These are phyloP conservation scores for Palythoa grandis DNA, from an alignment of 92 coral and sea anemone species.

Conservation along the genomic window DNA sequence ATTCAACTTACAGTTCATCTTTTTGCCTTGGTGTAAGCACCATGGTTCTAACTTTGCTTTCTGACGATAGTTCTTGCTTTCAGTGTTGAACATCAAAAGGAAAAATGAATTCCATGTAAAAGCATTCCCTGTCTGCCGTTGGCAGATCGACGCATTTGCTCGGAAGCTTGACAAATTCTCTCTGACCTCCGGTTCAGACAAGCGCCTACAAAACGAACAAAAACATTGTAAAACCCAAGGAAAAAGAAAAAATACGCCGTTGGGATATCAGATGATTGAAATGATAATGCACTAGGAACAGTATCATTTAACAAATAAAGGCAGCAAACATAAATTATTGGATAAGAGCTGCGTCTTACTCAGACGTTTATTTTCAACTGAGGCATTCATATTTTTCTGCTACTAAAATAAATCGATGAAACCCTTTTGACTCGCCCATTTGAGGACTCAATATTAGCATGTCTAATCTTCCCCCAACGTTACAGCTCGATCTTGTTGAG, in stretches of 20 bases:
- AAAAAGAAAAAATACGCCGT: constrained; percentile 4
- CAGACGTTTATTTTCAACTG: constrained; percentile 34
- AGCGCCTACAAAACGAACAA: constrained; percentile 40
- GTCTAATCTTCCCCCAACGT: not conserved
- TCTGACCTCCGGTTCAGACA: constrained; percentile 45
- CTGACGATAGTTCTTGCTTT: constrained; percentile 41
- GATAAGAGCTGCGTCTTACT: constrained; percentile 35
- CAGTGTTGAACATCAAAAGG: constrained; percentile 51
- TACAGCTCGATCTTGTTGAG: constrained; percentile 17
- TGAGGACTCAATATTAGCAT: not conserved
- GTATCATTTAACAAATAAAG: constrained; percentile 23
- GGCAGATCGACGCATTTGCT: constrained; percentile 51
- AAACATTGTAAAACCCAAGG: constrained; percentile 8
- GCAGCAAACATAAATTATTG: constrained; percentile 6
- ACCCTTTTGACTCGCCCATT: constrained; percentile 45
- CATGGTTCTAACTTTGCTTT: constrained; percentile 72
- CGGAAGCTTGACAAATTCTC: constrained; percentile 15
- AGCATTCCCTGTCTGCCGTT: constrained; percentile 60
- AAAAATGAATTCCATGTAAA: constrained; percentile 57
- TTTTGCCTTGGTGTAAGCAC: constrained; percentile 97
- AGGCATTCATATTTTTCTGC: constrained; percentile 28
- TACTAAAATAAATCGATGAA: constrained; percentile 37
- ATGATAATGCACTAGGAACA: constrained; percentile 32
- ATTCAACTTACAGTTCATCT: constrained; percentile 90
- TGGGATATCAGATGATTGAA: constrained; percentile 10